Percentiles rank a stretch among this genome's conserved stretches.
These are phyloP conservation scores for Callinectes sapidus DNA, from an alignment of 2,888 invertebrate species.

Conservation along the genomic window DNA sequence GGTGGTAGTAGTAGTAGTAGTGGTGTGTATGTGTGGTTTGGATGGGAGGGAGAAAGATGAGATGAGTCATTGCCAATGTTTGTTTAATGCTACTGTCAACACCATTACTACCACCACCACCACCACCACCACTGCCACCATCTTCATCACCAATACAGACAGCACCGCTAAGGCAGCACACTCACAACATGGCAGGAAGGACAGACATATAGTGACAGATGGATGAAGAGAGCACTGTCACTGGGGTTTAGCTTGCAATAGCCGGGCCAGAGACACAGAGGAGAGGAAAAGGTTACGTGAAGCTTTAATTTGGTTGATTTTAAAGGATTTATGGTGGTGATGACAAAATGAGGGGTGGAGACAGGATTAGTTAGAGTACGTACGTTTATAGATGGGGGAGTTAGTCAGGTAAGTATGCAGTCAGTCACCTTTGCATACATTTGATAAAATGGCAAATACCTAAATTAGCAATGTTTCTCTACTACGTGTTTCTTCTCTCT, in stretches of 20 bases:
- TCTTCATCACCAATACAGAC: background rate
- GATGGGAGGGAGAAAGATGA: background rate
- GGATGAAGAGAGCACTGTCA: too few species aligned
- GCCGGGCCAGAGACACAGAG: too few species aligned
- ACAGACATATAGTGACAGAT: background rate
- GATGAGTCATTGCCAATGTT: background rate
- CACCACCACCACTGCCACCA: background rate
- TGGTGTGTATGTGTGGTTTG: conserved; percentile 11
- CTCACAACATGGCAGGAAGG: background rate
- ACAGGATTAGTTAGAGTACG: too few species aligned
- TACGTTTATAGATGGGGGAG: too few species aligned
- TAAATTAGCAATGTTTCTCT: too few species aligned
- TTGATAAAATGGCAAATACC: background rate
- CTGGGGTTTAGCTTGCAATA: too few species aligned
- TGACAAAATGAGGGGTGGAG: too few species aligned
- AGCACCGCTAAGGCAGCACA: background rate
- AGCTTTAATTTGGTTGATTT: too few species aligned
- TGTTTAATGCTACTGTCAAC: background rate
- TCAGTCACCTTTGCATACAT: background rate
- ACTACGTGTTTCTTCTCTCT: background rate
- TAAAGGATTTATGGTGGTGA: too few species aligned
- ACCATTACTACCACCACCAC: background rate
- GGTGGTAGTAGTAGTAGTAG: background rate
- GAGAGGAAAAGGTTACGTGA: too few species aligned
- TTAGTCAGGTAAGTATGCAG: too few species aligned